These are phyloP conservation scores for Villa cingulata DNA, from an alignment of 2,888 invertebrate genomes.

Conservation along the genomic window DNA sequence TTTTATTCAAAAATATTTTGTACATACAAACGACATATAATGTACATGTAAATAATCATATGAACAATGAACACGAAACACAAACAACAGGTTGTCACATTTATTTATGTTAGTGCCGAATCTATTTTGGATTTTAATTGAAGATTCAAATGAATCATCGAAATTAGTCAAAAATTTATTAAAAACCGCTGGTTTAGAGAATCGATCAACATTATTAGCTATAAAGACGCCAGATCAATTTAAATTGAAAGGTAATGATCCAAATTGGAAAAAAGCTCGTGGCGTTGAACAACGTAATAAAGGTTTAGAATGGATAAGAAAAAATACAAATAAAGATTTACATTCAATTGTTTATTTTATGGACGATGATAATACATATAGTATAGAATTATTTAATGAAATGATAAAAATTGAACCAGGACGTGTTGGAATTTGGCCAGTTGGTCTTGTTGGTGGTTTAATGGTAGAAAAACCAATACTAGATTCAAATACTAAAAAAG, in stretches of 20 bases:
- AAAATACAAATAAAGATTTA: constrained; percentile 38
- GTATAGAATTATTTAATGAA: constrained; percentile 78
- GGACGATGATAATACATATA: constrained; percentile 94
- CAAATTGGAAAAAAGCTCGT: constrained; percentile 65
- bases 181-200: constrained; percentile 29
- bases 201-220: constrained; percentile 47
- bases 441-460: constrained; percentile 90
- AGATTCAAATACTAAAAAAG: constrained; percentile 42
- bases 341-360: constrained; percentile 74
- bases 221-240: constrained; percentile 55
- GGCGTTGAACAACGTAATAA: constrained; percentile 85
- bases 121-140: constrained; percentile 86
- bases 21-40: background rate
- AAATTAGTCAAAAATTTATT: constrained; percentile 59
- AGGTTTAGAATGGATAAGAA: constrained; percentile 61
- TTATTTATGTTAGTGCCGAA: constrained; percentile 75
- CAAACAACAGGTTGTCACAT: constrained; percentile 56
- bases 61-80: too few species aligned
- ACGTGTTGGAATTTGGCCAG: constrained; percentile 82
- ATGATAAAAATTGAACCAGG: constrained; percentile 60
- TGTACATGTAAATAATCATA: too few species aligned
- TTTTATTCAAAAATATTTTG: background rate
- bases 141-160: constrained; percentile 63
- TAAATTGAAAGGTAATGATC: constrained; percentile 49
- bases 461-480: constrained; percentile 83